Evolutionary conservation across 1,140 invertebrate species (phyloP).

Genomic region (Drosophila lacertosa): DNA sequence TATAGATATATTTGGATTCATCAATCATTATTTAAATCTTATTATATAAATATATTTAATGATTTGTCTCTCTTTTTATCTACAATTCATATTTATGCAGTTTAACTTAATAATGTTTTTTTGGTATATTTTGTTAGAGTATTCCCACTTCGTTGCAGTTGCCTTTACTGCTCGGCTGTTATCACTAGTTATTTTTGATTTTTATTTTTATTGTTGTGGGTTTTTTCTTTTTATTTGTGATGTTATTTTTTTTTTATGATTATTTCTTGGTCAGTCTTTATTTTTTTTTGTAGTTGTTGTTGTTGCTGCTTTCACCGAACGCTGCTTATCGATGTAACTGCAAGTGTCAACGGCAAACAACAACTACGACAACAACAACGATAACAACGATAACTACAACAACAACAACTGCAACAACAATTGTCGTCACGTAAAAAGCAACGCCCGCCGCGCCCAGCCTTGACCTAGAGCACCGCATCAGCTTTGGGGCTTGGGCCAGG

Average conservation of each 20-base stretch:
- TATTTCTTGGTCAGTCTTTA: constrained; percentile 23
- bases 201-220: no score
- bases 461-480: constrained; percentile 76
- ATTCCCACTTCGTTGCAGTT: no score
- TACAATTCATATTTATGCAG: no score
- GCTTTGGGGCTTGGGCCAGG: constrained; percentile 11
- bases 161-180: no score
- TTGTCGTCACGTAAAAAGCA: constrained; percentile 62
- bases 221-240: constrained; percentile 9
- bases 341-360: constrained; percentile 43
- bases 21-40: no score
- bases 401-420: constrained; percentile 6
- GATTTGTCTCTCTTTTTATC: no score
- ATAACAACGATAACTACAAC: constrained; percentile 2
- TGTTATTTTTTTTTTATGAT: constrained; percentile 13
- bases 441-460: constrained; percentile 76
- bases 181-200: constrained; percentile 1
- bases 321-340: constrained; percentile 54
- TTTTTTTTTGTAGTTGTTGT: constrained; percentile 16
- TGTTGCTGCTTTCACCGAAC: constrained; percentile 40
- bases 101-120: no score
- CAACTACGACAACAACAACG: constrained; percentile 22
- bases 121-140: no score
- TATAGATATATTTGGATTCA: no score
- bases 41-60: no score